Conservation (phyloP, 23 tunicate genomes). For the Aplidium turbinatum region DNA sequence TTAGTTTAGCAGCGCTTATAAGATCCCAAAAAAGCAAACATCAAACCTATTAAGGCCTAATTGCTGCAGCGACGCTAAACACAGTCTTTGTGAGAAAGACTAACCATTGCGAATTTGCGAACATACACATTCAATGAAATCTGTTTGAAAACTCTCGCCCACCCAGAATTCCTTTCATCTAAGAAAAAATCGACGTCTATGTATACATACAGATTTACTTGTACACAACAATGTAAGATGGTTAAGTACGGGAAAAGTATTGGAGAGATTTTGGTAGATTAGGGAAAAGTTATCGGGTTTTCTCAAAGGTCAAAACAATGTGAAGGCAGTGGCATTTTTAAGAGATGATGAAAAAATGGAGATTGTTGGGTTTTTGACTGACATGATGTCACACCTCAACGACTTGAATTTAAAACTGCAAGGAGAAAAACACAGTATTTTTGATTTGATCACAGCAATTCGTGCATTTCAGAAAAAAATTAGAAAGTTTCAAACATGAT, state of each 20-base stretch:
- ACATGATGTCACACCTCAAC: constrained; percentile 31
- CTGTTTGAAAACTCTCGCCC: too few species aligned
- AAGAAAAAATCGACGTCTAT: too few species aligned
- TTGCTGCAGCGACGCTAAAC: too few species aligned
- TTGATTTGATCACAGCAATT: constrained; percentile 9
- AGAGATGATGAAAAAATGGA: constrained; percentile 25
- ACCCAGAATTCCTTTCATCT: too few species aligned
- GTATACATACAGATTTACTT: constrained; percentile 5
- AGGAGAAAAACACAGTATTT: too few species aligned
- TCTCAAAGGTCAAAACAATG: constrained; percentile 19
- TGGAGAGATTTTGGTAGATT: constrained; percentile 24
- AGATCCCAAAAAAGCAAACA: too few species aligned
- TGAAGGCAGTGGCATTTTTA: constrained; percentile 20
- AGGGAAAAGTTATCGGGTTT: background rate
- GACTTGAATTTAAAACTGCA: constrained; percentile 17
- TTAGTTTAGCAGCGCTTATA: too few species aligned
- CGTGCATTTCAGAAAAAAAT: constrained; percentile 15
- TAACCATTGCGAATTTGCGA: too few species aligned
- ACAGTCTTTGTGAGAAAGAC: too few species aligned
- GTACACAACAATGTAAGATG: constrained; percentile 29
- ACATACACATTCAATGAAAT: too few species aligned
- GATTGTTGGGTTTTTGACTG: constrained; percentile 26
- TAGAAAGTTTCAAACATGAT: constrained; percentile 1
- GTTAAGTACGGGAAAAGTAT: too few species aligned
- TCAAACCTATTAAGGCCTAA: too few species aligned